Percentiles rank a stretch among this genome's conserved stretches.
phyloP scores from a whole-genome alignment of 2,888 invertebrate genomes.

The Lypha dubia region DNA sequence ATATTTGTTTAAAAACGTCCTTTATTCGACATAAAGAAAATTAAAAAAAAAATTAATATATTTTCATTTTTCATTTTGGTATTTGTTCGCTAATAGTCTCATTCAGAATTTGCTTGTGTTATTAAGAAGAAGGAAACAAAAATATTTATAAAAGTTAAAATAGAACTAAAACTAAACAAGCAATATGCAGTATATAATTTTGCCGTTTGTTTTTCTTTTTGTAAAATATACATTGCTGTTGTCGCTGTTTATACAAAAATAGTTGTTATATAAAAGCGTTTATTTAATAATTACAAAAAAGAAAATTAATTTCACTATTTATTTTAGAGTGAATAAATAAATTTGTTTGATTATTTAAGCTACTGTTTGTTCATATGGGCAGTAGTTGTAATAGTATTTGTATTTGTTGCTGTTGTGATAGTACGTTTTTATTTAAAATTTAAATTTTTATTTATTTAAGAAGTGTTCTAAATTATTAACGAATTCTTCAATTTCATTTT shows the following conservation, averaged over 20 bases:
- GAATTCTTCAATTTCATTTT: slow-evolving; percentile 52
- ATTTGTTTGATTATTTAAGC: slow-evolving; percentile 75
- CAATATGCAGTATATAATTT: slow-evolving; percentile 18
- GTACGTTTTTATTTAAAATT: slow-evolving; percentile 45
- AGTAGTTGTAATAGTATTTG: too few species aligned
- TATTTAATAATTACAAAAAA: slow-evolving; percentile 11
- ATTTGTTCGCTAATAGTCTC: slow-evolving; percentile 81
- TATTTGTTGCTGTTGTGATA: too few species aligned
- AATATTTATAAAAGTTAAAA: slow-evolving; percentile 4
- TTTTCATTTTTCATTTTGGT: slow-evolving; percentile 69
- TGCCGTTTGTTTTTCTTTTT: slow-evolving; percentile 33
- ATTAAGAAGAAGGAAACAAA: slow-evolving; percentile 11
- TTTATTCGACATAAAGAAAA: slow-evolving; percentile 28
- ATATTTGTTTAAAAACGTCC: slow-evolving; percentile 24
- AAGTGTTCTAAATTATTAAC: slow-evolving; percentile 47
- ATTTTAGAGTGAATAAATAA: slow-evolving; percentile 32
- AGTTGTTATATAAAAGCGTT: slow-evolving; percentile 44
- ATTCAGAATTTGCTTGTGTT: slow-evolving; percentile 80
- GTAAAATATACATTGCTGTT: slow-evolving; percentile 57
- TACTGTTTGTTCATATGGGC: slow-evolving; percentile 84
- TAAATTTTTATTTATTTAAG: slow-evolving; percentile 36
- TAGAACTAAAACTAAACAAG: slow-evolving; percentile 1
- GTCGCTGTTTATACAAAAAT: slow-evolving; percentile 34
- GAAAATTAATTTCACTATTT: slow-evolving; percentile 48
- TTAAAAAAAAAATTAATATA: slow-evolving; percentile 21